Percentiles rank a stretch among this genome's conserved stretches.
Conservation (phyloP, 2,888 invertebrate species). For the Cephonodes hylas region DNA sequence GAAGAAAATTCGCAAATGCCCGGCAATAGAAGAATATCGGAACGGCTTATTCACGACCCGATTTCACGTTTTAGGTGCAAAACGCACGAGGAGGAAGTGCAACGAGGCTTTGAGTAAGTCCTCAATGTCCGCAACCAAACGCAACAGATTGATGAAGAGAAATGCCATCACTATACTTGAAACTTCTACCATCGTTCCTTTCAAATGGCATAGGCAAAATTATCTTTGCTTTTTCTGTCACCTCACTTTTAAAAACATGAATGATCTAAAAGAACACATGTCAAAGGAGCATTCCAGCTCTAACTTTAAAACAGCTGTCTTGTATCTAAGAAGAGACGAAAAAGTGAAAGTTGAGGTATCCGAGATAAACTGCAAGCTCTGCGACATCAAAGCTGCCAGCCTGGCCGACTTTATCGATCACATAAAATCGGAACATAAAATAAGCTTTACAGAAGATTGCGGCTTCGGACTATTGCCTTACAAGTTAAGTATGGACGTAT, state of each 20-base stretch:
- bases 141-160: conserved; percentile 63
- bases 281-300: conserved; percentile 46
- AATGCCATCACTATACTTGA: conserved; percentile 65
- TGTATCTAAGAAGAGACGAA: conserved; percentile 60
- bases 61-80: conserved; percentile 66
- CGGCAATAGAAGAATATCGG: neutral
- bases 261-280: conserved; percentile 64
- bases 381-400: conserved; percentile 35
- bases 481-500: conserved; percentile 41
- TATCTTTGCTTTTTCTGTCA: conserved; percentile 73
- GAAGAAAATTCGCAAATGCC: conserved; percentile 27
- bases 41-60: conserved; percentile 1
- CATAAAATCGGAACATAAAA: conserved; percentile 44
- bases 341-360: conserved; percentile 70
- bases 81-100: conserved; percentile 20
- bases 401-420: conserved; percentile 49
- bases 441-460: conserved; percentile 44
- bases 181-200: conserved; percentile 57
- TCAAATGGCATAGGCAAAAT: conserved; percentile 71
- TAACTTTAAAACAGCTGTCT: conserved; percentile 59
- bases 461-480: conserved; percentile 65
- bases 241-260: conserved; percentile 49
- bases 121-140: conserved; percentile 59
- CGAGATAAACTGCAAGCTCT: conserved; percentile 44
- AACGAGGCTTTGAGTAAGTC: conserved; percentile 49